Evolutionary conservation across 2,113 vertebrate species (phyloP).

Genomic region (Aptenodytes forsteri): DNA sequence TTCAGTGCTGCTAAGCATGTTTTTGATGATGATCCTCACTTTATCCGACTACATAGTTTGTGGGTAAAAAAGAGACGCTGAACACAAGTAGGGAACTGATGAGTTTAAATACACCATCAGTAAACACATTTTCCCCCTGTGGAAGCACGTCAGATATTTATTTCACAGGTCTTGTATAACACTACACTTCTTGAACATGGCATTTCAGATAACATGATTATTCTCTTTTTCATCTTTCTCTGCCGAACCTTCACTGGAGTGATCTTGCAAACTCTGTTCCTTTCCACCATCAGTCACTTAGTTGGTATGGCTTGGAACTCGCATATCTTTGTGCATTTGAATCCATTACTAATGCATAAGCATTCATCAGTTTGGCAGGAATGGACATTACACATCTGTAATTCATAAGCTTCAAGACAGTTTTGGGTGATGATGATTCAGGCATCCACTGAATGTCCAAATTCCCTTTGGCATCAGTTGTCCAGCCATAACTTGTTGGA

Average conservation of each 20-base stretch:
- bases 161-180: not conserved
- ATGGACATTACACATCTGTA: conserved; percentile 46
- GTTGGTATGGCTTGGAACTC: not conserved
- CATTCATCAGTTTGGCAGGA: conserved; percentile 30
- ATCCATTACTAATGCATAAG: conserved; percentile 19
- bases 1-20: not conserved
- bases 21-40: not conserved
- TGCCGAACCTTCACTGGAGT: not conserved
- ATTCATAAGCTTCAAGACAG: conserved; percentile 36
- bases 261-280: not conserved
- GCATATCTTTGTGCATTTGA: conserved; percentile 16
- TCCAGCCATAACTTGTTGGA: conserved; percentile 53
- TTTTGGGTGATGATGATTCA: conserved; percentile 56
- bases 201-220: not conserved
- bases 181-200: not conserved
- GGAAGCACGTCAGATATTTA: not conserved
- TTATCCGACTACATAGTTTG: not conserved
- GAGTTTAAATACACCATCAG: not conserved
- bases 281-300: not conserved
- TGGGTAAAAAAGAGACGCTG: not conserved
- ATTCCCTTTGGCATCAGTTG: conserved; percentile 54
- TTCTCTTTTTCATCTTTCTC: not conserved
- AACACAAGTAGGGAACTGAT: not conserved
- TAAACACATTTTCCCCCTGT: not conserved
- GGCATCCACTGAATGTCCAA: conserved; percentile 45